Evolutionary conservation across 2,113 vertebrate genomes (phyloP).

Genomic region (Columbina picui): DNA sequence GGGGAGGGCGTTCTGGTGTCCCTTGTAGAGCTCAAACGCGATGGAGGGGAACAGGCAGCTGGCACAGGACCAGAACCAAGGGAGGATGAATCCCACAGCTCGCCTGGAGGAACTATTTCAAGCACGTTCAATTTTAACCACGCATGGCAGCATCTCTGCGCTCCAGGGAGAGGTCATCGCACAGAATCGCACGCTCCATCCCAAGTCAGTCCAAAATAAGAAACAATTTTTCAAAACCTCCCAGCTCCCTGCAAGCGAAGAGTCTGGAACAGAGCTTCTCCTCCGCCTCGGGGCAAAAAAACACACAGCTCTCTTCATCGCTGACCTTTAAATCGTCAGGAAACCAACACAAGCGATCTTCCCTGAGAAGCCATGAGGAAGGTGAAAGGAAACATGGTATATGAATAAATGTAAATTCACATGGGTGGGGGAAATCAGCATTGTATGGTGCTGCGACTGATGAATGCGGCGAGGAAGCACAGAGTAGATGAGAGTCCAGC

Average conservation of each 20-base stretch:
- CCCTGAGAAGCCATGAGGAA: not conserved
- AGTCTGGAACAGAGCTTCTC: not conserved
- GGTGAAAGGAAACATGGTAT: not conserved
- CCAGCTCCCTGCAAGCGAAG: not conserved
- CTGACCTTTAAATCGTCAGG: conserved; percentile 10
- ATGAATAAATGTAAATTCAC: not conserved
- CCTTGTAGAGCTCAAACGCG: not conserved
- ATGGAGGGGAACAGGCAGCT: not conserved
- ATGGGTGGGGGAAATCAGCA: not conserved
- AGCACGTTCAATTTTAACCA: conserved; percentile 39
- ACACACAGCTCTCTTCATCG: not conserved
- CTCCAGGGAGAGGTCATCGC: conserved; percentile 24
- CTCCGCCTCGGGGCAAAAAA: not conserved
- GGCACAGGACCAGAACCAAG: not conserved
- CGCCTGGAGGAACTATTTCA: conserved; percentile 19
- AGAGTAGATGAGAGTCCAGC: not conserved
- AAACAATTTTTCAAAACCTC: conserved; percentile 34
- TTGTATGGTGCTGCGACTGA: not conserved
- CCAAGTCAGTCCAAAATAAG: conserved; percentile 43
- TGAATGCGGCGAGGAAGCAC: not conserved
- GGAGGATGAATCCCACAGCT: conserved; percentile 14
- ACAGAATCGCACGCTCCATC: conserved; percentile 14
- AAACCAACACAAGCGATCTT: not conserved
- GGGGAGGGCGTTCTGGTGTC: not conserved
- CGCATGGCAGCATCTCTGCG: conserved; percentile 9